phyloP scores from a whole-genome alignment of 2,797 vertebrate species.

The Chelon auratus region DNA sequence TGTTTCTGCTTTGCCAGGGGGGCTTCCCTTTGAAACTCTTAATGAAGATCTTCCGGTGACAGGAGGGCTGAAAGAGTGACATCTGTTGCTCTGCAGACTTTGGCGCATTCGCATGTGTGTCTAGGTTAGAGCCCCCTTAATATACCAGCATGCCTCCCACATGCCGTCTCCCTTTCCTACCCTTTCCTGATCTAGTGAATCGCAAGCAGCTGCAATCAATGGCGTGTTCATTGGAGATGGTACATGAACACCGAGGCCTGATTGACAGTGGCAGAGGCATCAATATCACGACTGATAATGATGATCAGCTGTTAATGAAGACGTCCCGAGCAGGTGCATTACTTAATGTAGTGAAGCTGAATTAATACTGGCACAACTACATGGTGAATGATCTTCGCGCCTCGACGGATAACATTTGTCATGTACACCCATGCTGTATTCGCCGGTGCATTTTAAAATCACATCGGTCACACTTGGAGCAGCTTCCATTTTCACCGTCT shows the following conservation, averaged over 20 bases:
- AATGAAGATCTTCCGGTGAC: constrained; percentile 83
- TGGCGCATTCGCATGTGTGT: constrained; percentile 46
- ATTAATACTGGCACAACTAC: constrained; percentile 19
- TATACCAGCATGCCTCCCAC: constrained; percentile 31
- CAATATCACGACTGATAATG: constrained; percentile 63
- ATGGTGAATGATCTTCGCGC: constrained; percentile 47
- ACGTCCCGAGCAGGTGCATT: constrained; percentile 28
- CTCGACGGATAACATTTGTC: constrained; percentile 50
- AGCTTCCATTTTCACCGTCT: constrained; percentile 60
- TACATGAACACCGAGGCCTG: constrained; percentile 40
- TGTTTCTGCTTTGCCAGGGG: constrained; percentile 75
- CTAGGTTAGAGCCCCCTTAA: constrained; percentile 13
- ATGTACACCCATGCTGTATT: constrained; percentile 48
- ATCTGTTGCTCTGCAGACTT: constrained; percentile 65
- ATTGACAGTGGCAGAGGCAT: constrained; percentile 64
- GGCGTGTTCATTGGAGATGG: constrained; percentile 56
- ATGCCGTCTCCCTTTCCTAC: constrained; percentile 48
- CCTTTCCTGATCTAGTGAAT: constrained; percentile 72
- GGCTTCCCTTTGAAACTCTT: constrained; percentile 69
- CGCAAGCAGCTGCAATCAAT: constrained; percentile 70
- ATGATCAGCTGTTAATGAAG: constrained; percentile 69
- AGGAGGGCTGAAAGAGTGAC: constrained; percentile 65
- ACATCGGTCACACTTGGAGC: constrained; percentile 49
- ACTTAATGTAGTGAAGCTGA: constrained; percentile 25
- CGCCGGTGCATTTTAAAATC: constrained; percentile 49